phyloP scores from a whole-genome alignment of 2,113 vertebrate species.

The Anseranas semipalmata region DNA sequence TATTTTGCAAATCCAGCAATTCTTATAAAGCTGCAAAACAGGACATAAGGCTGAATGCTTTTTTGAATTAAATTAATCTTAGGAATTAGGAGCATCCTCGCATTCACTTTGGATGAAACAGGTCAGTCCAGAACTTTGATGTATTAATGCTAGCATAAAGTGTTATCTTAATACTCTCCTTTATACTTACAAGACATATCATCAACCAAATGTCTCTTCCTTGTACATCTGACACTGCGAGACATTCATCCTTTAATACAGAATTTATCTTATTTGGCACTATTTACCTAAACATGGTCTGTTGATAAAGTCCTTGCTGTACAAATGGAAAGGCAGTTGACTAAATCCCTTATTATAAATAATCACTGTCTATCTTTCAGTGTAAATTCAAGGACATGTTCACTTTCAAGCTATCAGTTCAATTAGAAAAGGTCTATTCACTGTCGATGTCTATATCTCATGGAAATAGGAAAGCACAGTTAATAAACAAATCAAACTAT shows the following conservation, averaged over 20 bases:
- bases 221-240: conserved; percentile 31
- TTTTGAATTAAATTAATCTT: conserved; percentile 78
- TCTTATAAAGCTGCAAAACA: conserved; percentile 76
- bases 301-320: conserved; percentile 71
- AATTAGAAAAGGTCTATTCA: conserved; percentile 76
- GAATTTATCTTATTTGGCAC: conserved; percentile 72
- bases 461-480: conserved; percentile 58
- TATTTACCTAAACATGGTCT: conserved; percentile 68
- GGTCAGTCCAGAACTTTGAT: conserved; percentile 69
- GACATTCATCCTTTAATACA: conserved; percentile 55
- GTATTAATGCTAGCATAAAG: conserved; percentile 46
- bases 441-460: conserved; percentile 68
- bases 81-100: conserved; percentile 72
- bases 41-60: conserved; percentile 73
- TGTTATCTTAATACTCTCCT: conserved; percentile 67
- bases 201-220: conserved; percentile 38
- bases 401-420: conserved; percentile 75
- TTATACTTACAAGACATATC: conserved; percentile 45
- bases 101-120: conserved; percentile 61
- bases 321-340: conserved; percentile 65
- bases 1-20: conserved; percentile 72
- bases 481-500: conserved; percentile 73
- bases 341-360: conserved; percentile 73
- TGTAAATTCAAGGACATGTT: conserved; percentile 75
- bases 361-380: conserved; percentile 70